These are phyloP conservation scores for Agonopterix heracliana DNA, from an alignment of 2,888 invertebrate species.

Conservation along the genomic window DNA sequence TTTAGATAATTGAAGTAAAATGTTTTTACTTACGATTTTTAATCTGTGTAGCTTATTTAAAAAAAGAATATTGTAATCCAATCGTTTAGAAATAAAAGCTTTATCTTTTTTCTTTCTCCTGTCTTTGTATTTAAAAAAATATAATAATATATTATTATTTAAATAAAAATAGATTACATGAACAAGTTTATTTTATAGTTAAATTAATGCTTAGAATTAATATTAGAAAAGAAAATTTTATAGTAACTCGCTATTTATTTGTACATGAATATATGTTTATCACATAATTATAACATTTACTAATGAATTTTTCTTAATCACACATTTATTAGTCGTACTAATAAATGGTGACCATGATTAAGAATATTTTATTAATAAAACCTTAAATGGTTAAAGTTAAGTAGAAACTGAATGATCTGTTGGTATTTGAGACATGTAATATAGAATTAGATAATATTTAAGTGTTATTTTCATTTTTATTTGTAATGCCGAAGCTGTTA, in stretches of 20 bases:
- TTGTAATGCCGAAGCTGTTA: slow-evolving; percentile 34
- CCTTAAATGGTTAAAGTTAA: slow-evolving; percentile 21
- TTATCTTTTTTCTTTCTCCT: slow-evolving; percentile 6
- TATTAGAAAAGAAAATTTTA: slow-evolving; percentile 33
- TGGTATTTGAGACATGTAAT: slow-evolving; percentile 41
- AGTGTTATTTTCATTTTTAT: slow-evolving; percentile 57
- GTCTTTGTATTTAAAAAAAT: background rate
- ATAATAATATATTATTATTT: slow-evolving; percentile 10
- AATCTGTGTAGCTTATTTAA: background rate
- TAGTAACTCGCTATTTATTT: slow-evolving; percentile 58
- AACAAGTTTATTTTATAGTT: slow-evolving; percentile 31
- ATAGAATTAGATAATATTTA: slow-evolving; percentile 35
- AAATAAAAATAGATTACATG: slow-evolving; percentile 18
- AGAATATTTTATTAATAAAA: slow-evolving; percentile 17
- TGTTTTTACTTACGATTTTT: background rate
- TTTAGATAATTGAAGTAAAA: slow-evolving; percentile 1
- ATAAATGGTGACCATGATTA: slow-evolving; percentile 11
- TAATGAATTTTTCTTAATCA: slow-evolving; percentile 29
- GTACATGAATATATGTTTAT: slow-evolving; percentile 36
- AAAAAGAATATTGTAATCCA: slow-evolving; percentile 1
- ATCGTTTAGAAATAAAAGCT: slow-evolving; percentile 3
- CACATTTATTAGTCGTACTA: slow-evolving; percentile 7
- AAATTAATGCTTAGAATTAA: slow-evolving; percentile 26
- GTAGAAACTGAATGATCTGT: slow-evolving; percentile 54
- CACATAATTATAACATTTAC: slow-evolving; percentile 4